Evolutionary conservation across 2,797 vertebrate species (phyloP), one percentile per base, ranked within the genome.

Genomic region (Scomberomorus guttatus): DNA sequence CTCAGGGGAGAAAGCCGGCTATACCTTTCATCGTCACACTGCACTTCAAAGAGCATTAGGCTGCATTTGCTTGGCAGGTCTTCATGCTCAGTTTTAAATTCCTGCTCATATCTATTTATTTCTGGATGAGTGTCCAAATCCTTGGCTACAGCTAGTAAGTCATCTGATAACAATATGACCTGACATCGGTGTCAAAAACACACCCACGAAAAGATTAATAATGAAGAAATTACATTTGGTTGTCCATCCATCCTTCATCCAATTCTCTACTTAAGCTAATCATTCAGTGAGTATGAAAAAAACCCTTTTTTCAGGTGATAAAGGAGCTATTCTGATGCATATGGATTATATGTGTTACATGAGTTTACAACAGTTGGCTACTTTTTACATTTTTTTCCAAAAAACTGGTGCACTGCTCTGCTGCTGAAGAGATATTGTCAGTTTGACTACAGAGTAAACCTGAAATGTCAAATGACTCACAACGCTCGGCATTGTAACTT

Each of bases 1-100:
- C 63, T 69, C 56, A 1, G 55, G 67, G 67, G 72, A 66, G 24
- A 48, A 52, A 64, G 29, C n/a, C 25, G 8, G 48, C 74, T 70
- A 11, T 73, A 77, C 65, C 77, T 88, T 81, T 77, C 69, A 82
- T 57, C 58, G 72, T 89, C 83, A 83, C 48, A 5, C 67, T 71
- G 59, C 63, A 65, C 60, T 79, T 75, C 25, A 80, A 39, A 83
- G 50, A 65, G 70, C 27, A 29, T 80, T 63, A 46, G 11, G 18
- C 51, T 54, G 14, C 9, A 9, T 80, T 77, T 72, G 27, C n/a
- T 55, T 55, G 27, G 27, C 10, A 61, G 42, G 59, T 59, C 39
- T 61, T 59, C 67, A 39, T 3, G 24, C 48, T 58, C 32, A 4
- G 9, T 32, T 75, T 66, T 71, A 6, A 63, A 71, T 61, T 34